Base-by-base conservation (phyloP, 1,140 invertebrate species). In the Rhopalosiphum maidis region DNA sequence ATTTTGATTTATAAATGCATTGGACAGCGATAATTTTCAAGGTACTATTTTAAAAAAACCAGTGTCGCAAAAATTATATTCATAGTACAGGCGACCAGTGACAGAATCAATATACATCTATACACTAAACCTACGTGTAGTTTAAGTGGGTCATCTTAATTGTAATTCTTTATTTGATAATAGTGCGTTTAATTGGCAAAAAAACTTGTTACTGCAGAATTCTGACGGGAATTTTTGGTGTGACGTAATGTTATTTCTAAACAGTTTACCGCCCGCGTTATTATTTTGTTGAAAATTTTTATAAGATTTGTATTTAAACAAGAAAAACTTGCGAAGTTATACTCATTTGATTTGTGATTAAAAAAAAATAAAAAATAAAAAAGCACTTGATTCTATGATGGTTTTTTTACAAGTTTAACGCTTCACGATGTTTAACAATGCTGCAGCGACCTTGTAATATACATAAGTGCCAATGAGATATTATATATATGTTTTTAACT, bases 61-160 rank as follows among this genome's bases (percentile, higher is more conserved):
- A 48, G 15, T 89, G n/a, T 54, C 87, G 21, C 48, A 11, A 51
- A 54, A 89, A 51, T 88, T 51, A 18, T 48, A 41, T n/a, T 7
- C 18, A 41, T 41, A 41, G 7, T 30, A 51, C 18, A 25, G 18
- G 46, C 21, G 6, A 88, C 46, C n/a, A 54, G 43, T 51, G 30
- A 1, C 2, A 21, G 87, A 89, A 89, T 51, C 87, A 51, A 46
- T 88, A 88, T 51, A 35, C 41, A 41, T 41, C 41, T 41, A 41
- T 41, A 41, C 41, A 41, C 41, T 41, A 41, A 41, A 41, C n/a
- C 60, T n/a, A 77, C 30, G 18, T 35, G n/a, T 30, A 1, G 30
- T 54, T 22, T 89, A 54, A 89, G 87, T 89, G 87, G n/a, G 48
- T 89, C 87, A 89, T 89, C 30, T 89, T 54, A 54, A 89, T 54